Conservation (phyloP, 2,797 vertebrate species). For the Argya squamiceps region DNA sequence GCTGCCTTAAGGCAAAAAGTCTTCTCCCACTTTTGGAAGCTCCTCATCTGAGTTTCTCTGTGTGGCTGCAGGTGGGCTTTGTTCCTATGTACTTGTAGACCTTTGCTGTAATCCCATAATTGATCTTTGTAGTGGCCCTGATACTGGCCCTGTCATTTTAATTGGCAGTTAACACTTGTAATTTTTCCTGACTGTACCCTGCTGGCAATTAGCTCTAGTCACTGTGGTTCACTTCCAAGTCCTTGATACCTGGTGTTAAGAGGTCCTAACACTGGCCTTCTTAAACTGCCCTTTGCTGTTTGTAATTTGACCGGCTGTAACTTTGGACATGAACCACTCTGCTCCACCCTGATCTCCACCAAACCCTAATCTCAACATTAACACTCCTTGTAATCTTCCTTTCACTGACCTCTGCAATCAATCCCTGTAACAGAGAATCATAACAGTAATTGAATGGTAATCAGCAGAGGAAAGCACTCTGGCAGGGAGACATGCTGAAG, state of each 20-base stretch:
- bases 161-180: slow-evolving; percentile 57
- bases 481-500: background rate
- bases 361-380: background rate
- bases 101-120: slow-evolving; percentile 32
- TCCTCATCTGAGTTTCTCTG: background rate
- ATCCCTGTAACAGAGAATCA: background rate
- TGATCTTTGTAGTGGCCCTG: slow-evolving; percentile 25
- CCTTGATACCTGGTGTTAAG: slow-evolving; percentile 27
- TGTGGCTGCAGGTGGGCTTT: slow-evolving; percentile 17
- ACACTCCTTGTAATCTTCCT: background rate
- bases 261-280: slow-evolving; percentile 5
- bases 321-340: background rate
- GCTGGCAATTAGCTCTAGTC: slow-evolving; percentile 37
- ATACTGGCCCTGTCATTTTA: slow-evolving; percentile 46
- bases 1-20: background rate
- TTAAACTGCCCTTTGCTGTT: background rate
- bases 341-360: background rate
- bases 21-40: background rate
- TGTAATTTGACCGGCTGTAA: background rate
- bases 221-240: slow-evolving; percentile 15
- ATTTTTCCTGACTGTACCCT: slow-evolving; percentile 20
- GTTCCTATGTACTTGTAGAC: background rate
- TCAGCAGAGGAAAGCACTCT: background rate
- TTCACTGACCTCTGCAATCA: slow-evolving; percentile 41
- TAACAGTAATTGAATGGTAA: slow-evolving; percentile 33